Percentiles rank a stretch among this genome's conserved stretches.
phyloP scores from a whole-genome alignment of 2,888 invertebrate species.

The Pemphredon lugubris region DNA sequence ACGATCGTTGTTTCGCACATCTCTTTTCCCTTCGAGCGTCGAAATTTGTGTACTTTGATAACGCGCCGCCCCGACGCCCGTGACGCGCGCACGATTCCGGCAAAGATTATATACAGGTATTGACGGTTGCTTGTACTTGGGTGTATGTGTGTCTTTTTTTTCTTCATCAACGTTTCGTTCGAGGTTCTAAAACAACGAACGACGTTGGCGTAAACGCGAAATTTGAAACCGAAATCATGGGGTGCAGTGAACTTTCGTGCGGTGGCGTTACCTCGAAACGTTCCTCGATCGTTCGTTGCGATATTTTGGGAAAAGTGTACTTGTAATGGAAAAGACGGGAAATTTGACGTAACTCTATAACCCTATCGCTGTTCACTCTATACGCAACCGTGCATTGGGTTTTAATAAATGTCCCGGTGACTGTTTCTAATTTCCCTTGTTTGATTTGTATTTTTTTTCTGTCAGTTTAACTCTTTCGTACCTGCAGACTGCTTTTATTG shows the following conservation, averaged over 20 bases:
- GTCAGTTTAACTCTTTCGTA: too few relatives aligned
- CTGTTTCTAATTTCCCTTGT: too few relatives aligned
- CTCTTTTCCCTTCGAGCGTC: background rate
- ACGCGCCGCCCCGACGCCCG: slow-evolving; percentile 16
- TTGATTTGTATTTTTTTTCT: too few relatives aligned
- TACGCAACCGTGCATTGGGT: too few relatives aligned
- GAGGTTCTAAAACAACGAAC: too few relatives aligned
- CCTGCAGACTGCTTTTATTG: too few relatives aligned
- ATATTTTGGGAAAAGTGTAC: slow-evolving; percentile 3
- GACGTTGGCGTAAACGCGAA: too few relatives aligned
- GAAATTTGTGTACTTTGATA: slow-evolving; percentile 4
- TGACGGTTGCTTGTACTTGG: slow-evolving; percentile 56
- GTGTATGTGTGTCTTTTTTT: slow-evolving; percentile 25
- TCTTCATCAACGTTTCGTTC: too few relatives aligned
- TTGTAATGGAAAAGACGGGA: background rate
- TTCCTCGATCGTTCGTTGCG: slow-evolving; percentile 18
- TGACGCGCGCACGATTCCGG: slow-evolving; percentile 7
- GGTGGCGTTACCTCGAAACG: slow-evolving; percentile 10
- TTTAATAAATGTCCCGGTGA: too few relatives aligned
- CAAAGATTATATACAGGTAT: slow-evolving; percentile 49
- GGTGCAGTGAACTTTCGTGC: slow-evolving; percentile 44
- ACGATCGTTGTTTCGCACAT: slow-evolving; percentile 6
- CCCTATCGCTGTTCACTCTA: too few relatives aligned
- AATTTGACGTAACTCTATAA: too few relatives aligned
- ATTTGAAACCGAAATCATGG: slow-evolving; percentile 11